Base-by-base conservation (phyloP, 2,888 invertebrate genomes). In the Pollenia griseotomentosa region DNA sequence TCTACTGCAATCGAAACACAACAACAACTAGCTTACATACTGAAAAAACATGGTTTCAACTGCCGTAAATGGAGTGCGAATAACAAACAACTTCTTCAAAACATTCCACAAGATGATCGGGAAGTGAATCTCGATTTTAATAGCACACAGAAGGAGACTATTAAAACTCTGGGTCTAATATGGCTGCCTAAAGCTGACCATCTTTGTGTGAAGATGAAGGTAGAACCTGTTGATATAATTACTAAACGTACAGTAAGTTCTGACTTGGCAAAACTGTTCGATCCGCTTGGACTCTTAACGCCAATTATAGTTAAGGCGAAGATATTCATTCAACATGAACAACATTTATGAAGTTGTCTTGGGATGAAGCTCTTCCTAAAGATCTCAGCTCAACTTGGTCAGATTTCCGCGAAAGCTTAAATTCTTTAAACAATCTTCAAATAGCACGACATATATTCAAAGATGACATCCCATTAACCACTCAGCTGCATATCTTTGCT, bases 81-180 rank as follows among this genome's bases (percentile, higher is more conserved):
- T 46, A 5, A 33, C 8, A 11, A 46, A 46, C 46, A 46, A 46
- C 46, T 46, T 46, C 46, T 46, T 46, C 46, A 46, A 4, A 46
- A 46, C 11, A 46, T 46, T 46, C 11, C 51, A 51, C 51, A 11
- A 51, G 51, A 51, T 14, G 11, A 51, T 12, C 51, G 51, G 12
- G 51, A 51, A 51, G 51, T 51, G 14, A 51, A 51, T 51, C n/a
- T n/a, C 4, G 51, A 46, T 8, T 46, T 46, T 9, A 51, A 14
- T 51, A 33, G 33, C 3, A 3, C 33, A 33, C 33, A 33, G 33
- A 33, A 33, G 2, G 2, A 33, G 33, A 33, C 51, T 51, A 51
- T 51, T 51, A 51, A 51, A 51, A 51, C 51, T 51, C 51, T 51
- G 51, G 12, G 51, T 14, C 51, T 51, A 51, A 51, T 51, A 51